Evolutionary conservation across 2,113 vertebrate species (phyloP), one percentile per base, ranked within the genome.

Genomic region (Neopipo cinnamomea): DNA sequence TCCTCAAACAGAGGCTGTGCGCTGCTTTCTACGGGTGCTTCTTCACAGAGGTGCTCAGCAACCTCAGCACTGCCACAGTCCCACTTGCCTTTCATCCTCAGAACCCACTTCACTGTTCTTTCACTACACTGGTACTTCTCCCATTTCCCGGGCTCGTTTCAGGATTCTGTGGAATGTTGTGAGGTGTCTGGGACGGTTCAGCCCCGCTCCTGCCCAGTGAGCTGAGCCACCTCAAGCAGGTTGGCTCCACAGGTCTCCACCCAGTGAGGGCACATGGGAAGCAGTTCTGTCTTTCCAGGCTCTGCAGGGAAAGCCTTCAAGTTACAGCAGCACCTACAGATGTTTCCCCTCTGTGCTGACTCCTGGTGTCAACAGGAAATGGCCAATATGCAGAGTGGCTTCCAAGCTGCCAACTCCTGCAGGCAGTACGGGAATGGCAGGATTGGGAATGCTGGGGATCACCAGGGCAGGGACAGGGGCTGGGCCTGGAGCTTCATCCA

Each of bases 321-420:
- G n/a, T 66, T 56, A 56, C 42, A 89, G 94, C 68, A 96, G 27
- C 78, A 80, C 85, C 81, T 80, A 47, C 81, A 90, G 77, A 91
- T 93, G 91, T 88, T 95, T 91, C 59, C 55, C 81, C 31, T 81
- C 37, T 33, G n/a, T 39, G n/a, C 63, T 83, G 63, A 37, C 44
- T 73, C 1, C 68, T 89, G 49, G 12, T 49, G 46, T 84, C 65
- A 84, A 74, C 82, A 84, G 77, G 70, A 93, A 81, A 87, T 78
- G 59, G 65, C 77, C 88, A 87, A 24, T 17, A 42, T 61, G n/a
- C 22, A 39, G 39, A 65, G 49, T 33, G 50, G 24, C 87, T 87
- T 37, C 81, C 81, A 87, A 73, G 49, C 35, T 37, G 58, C 30
- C 74, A 62, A 53, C 23, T 59, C 42, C 59, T 55, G 22, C 62